These are phyloP conservation scores for Gavialis gangeticus DNA, from an alignment of 2,113 vertebrate species.

Conservation along the genomic window DNA sequence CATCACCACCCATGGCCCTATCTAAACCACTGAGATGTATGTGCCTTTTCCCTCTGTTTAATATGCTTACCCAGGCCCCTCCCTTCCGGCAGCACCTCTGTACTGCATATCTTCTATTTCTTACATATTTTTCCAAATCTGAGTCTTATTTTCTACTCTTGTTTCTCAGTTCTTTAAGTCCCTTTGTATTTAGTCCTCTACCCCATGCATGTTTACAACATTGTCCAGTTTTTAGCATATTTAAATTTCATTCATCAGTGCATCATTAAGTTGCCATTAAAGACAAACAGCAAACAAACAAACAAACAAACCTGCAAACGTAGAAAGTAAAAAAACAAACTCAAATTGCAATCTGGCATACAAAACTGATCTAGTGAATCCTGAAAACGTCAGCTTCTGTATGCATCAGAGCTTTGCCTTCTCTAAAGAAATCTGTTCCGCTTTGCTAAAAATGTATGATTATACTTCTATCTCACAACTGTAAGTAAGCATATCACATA, in stretches of 20 bases:
- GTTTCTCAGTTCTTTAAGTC: conserved; percentile 1
- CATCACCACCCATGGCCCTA: conserved; percentile 26
- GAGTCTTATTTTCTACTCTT: not conserved
- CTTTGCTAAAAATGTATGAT: too few relatives aligned
- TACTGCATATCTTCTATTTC: not conserved
- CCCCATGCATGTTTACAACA: not conserved
- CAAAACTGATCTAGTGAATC: not conserved
- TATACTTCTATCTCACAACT: too few relatives aligned
- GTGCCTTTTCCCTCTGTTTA: not conserved
- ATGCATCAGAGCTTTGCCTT: too few relatives aligned
- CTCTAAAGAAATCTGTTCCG: too few relatives aligned
- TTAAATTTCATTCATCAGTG: not conserved
- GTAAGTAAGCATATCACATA: not conserved
- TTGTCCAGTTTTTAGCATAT: not conserved
- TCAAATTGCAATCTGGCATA: not conserved
- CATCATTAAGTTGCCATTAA: not conserved
- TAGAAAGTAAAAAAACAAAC: conserved; percentile 8
- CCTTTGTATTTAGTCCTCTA: conserved; percentile 6
- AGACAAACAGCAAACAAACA: not conserved
- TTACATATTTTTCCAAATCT: not conserved
- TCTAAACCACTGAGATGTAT: conserved; percentile 46
- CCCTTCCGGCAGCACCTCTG: not conserved
- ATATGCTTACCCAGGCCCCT: not conserved
- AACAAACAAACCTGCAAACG: not conserved
- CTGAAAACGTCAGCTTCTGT: not conserved